These are phyloP conservation scores for Gadus macrocephalus DNA, from an alignment of 2,113 vertebrate genomes.

Conservation along the genomic window DNA sequence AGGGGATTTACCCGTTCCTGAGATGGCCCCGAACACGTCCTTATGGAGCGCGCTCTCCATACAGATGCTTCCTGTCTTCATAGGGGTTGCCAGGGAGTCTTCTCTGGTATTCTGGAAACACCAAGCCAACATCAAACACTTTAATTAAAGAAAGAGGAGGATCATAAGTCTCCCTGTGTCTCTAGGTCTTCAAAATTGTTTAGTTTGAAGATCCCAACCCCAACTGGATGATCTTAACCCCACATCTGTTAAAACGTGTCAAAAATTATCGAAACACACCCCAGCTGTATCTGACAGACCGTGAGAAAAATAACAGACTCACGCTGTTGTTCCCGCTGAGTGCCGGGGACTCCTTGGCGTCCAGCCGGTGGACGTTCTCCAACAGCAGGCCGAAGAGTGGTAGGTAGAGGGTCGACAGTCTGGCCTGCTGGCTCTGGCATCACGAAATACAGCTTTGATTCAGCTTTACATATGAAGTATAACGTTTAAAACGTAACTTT, in stretches of 20 bases:
- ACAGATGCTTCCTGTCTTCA: conserved; percentile 76
- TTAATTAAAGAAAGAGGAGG: no score
- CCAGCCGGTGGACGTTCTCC: conserved; percentile 89
- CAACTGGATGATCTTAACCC: no score
- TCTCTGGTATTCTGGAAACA: conserved; percentile 79
- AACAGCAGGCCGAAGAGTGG: conserved; percentile 91
- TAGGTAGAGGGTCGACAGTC: conserved; percentile 93
- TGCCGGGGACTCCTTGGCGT: conserved; percentile 80
- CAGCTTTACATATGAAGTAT: background rate
- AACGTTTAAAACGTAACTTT: background rate
- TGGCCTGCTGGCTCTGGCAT: conserved; percentile 88
- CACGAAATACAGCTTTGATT: background rate
- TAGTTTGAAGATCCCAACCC: no score
- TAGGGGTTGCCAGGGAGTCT: conserved; percentile 78
- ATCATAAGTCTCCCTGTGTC: no score
- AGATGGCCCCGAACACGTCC: conserved; percentile 92
- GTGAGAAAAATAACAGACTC: conserved; percentile 31
- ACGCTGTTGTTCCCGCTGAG: conserved; percentile 79
- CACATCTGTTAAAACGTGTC: no score
- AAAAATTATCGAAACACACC: no score
- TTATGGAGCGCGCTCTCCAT: conserved; percentile 88
- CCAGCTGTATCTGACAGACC: no score
- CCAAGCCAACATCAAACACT: conserved; percentile 7
- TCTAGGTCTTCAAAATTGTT: background rate
- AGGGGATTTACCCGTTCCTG: conserved; percentile 81